Percentiles rank a stretch among this genome's conserved stretches.
Conservation (phyloP, 2,888 invertebrate genomes). For the Elegia similella region DNA sequence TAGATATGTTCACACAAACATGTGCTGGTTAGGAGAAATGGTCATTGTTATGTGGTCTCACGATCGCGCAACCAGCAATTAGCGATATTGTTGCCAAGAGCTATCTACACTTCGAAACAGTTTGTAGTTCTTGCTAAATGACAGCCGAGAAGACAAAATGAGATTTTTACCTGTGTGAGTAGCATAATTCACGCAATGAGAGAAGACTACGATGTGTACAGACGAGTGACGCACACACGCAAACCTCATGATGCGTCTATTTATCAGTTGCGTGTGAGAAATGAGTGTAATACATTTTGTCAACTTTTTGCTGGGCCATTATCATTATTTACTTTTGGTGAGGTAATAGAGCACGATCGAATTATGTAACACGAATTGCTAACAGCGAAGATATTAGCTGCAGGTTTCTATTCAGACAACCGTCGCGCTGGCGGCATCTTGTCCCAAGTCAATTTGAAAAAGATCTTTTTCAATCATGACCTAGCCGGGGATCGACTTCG, state of each 20-base stretch:
- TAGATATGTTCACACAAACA: slow-evolving; percentile 11
- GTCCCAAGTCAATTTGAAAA: no score
- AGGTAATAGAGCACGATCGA: slow-evolving; percentile 9
- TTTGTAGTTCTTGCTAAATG: not conserved
- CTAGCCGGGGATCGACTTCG: no score
- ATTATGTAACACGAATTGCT: slow-evolving; percentile 5
- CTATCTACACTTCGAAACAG: slow-evolving; percentile 1
- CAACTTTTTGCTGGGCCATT: slow-evolving; percentile 2
- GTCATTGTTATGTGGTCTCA: slow-evolving; percentile 12
- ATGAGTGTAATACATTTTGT: slow-evolving; percentile 12
- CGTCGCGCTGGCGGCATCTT: no score
- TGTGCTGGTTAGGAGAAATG: slow-evolving; percentile 10
- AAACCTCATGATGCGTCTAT: not conserved
- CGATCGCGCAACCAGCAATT: slow-evolving; percentile 9
- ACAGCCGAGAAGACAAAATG: not conserved
- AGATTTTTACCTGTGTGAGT: not conserved
- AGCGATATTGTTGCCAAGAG: slow-evolving; percentile 1
- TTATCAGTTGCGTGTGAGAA: slow-evolving; percentile 6
- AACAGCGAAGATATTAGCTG: not conserved
- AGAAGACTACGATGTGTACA: not conserved
- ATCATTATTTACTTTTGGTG: slow-evolving; percentile 9
- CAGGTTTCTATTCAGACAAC: no score
- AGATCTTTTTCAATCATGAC: no score
- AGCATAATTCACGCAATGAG: not conserved
- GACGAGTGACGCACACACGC: not conserved